A percentile compares a stretch with the other conserved stretches of the same genome.
Conservation (phyloP, 2,113 vertebrate genomes). For the Sinocyclocheilus maitianheensis region DNA sequence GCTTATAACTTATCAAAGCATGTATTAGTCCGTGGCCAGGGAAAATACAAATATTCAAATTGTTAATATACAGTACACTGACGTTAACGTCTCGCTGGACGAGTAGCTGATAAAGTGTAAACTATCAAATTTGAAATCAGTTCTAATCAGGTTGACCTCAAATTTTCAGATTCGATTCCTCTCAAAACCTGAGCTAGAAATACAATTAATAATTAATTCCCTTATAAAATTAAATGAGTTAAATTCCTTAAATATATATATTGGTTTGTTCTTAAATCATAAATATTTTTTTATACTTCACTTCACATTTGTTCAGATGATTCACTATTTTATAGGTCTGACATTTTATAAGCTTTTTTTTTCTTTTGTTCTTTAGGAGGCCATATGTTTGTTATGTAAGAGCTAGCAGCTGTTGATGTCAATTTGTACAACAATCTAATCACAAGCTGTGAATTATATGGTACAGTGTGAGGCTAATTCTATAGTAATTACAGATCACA, state of each 20-base stretch:
- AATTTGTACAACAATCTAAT: conserved; percentile 53
- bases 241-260: background rate
- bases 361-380: background rate
- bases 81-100: no score
- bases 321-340: background rate
- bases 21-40: no score
- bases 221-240: no score
- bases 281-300: background rate
- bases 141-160: no score
- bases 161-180: no score
- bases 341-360: background rate
- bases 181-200: no score
- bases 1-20: no score
- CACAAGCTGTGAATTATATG: conserved; percentile 52
- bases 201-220: no score
- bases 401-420: conserved; percentile 54
- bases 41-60: no score
- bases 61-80: no score
- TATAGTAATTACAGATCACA: conserved; percentile 53
- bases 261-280: background rate
- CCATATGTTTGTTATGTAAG: conserved; percentile 49
- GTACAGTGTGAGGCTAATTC: conserved; percentile 9
- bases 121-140: no score
- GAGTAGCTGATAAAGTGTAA: no score
- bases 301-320: background rate